phyloP scores from a whole-genome alignment of 2,888 invertebrate genomes.

The Oligia strigilis region DNA sequence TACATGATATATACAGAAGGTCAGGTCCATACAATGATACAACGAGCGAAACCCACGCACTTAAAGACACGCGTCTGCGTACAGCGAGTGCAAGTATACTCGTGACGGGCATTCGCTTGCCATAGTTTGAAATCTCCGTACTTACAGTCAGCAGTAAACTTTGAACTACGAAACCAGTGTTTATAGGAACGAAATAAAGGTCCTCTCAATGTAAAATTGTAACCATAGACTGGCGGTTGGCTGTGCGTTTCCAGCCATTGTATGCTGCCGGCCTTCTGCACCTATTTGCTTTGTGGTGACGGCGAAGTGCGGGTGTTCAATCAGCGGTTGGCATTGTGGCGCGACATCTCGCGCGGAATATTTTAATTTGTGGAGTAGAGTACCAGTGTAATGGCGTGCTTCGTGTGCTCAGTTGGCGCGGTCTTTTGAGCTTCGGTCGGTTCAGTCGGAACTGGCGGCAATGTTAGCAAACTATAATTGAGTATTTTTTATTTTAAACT shows the following conservation, averaged over 20 bases:
- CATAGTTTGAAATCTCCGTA: neutral
- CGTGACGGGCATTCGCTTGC: neutral
- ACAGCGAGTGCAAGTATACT: neutral
- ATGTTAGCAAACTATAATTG: neutral
- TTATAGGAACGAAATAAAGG: neutral
- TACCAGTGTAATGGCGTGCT: neutral
- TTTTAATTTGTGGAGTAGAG: conserved; percentile 69
- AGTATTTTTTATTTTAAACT: neutral
- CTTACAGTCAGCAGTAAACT: neutral
- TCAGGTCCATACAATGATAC: neutral
- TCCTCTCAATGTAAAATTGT: neutral
- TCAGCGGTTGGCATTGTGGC: conserved; percentile 61
- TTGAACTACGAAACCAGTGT: no score
- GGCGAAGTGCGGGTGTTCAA: conserved; percentile 51
- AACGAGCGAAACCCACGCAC: neutral
- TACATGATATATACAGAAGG: conserved; percentile 10
- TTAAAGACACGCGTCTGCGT: neutral
- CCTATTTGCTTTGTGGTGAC: neutral
- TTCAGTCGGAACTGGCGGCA: neutral
- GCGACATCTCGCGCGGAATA: conserved; percentile 66
- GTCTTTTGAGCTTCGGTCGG: neutral
- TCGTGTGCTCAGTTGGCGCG: conserved; percentile 15
- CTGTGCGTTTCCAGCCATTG: neutral
- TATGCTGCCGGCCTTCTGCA: conserved; percentile 2
- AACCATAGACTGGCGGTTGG: neutral